These are phyloP conservation scores for Lordiphosa andalusiaca DNA, from an alignment of 2,888 invertebrate species.

Conservation along the genomic window DNA sequence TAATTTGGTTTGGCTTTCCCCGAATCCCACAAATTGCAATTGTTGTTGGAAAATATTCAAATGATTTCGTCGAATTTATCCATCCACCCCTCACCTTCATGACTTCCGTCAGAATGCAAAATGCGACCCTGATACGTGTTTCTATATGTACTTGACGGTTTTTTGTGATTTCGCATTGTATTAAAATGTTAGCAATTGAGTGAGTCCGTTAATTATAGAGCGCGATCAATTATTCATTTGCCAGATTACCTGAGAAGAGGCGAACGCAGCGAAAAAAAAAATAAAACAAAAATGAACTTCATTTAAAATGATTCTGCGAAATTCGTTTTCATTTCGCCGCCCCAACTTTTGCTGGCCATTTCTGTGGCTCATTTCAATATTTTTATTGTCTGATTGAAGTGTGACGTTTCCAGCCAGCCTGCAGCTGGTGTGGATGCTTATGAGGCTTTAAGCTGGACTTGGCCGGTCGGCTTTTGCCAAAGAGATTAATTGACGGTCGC, in stretches of 20 bases:
- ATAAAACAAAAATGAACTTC: slow-evolving; percentile 51
- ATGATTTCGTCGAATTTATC: slow-evolving; percentile 44
- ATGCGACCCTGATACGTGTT: slow-evolving; percentile 41
- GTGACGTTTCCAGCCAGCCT: slow-evolving; percentile 46
- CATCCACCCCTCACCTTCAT: slow-evolving; percentile 24
- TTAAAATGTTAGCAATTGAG: slow-evolving; percentile 59
- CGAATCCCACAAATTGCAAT: background rate
- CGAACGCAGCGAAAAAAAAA: slow-evolving; percentile 6
- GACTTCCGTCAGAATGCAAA: slow-evolving; percentile 42
- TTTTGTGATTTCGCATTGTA: slow-evolving; percentile 38
- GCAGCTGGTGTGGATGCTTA: slow-evolving; percentile 7
- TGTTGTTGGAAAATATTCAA: slow-evolving; percentile 2
- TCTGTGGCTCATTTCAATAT: slow-evolving; percentile 63
- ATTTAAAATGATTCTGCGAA: slow-evolving; percentile 73
- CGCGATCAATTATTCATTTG: slow-evolving; percentile 73
- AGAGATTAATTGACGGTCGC: slow-evolving; percentile 62
- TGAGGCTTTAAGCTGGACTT: slow-evolving; percentile 18
- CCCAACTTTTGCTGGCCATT: slow-evolving; percentile 3
- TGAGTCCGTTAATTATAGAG: slow-evolving; percentile 72
- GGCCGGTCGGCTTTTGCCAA: slow-evolving; percentile 57
- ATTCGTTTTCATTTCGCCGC: slow-evolving; percentile 54
- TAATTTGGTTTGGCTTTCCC: background rate
- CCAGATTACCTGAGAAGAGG: slow-evolving; percentile 65
- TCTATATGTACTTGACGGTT: slow-evolving; percentile 10
- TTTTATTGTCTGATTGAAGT: slow-evolving; percentile 73